These are phyloP conservation scores for Tinamus major DNA, from an alignment of 2,797 vertebrate species.

Conservation along the genomic window DNA sequence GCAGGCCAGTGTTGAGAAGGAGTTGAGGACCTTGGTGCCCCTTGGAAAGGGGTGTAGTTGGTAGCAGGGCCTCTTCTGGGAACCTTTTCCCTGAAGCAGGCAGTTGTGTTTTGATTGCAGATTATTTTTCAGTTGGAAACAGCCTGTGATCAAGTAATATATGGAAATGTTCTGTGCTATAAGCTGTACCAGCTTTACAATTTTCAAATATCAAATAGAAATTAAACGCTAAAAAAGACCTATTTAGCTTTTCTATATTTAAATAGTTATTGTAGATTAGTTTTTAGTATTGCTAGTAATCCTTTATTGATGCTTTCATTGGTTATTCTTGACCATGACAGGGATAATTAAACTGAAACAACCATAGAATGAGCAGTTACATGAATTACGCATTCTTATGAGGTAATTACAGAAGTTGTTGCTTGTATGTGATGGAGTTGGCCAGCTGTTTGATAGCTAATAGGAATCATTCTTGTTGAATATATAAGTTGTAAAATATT, in stretches of 20 bases:
- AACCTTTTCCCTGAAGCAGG: neutral
- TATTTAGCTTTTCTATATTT: neutral
- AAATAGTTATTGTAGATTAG: neutral
- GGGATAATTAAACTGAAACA: neutral
- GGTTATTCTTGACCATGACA: neutral
- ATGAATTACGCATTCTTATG: neutral
- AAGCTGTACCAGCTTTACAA: neutral
- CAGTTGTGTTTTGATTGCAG: neutral
- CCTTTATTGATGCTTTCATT: neutral
- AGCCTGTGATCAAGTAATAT: neutral
- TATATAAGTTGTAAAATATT: neutral
- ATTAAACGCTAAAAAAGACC: too few relatives aligned
- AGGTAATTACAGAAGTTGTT: neutral
- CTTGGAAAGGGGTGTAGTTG: neutral
- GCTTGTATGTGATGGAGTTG: neutral
- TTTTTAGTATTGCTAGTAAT: neutral
- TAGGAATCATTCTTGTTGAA: neutral
- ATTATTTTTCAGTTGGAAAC: neutral
- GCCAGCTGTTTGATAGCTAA: neutral
- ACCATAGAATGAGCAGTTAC: neutral
- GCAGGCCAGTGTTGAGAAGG: neutral
- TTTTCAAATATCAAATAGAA: neutral
- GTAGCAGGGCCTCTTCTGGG: neutral
- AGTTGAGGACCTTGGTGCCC: neutral
- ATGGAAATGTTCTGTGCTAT: neutral